Base-by-base conservation (phyloP, 1,140 invertebrate species). In the Teleopsis dalmanni region DNA sequence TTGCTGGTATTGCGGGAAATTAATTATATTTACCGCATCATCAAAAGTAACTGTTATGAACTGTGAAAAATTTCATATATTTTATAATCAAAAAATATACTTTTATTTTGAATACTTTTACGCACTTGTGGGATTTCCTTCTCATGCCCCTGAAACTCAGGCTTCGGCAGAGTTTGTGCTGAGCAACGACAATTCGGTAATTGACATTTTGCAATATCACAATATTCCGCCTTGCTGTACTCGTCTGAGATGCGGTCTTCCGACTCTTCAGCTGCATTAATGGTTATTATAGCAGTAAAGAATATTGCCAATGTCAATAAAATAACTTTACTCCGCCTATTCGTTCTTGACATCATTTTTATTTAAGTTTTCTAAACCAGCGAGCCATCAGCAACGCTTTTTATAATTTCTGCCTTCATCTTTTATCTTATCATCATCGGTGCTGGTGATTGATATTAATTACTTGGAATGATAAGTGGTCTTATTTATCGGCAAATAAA, bases 31-130 rank as follows among this genome's bases (percentile, higher is more conserved):
- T 4, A 87, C 76, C 1, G 76, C 82, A 68, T 84, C 82, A 52
- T 85, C 82, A 57, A 84, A 85, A 9, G 82, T 84, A 3, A 84
- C 65, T 9, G 82, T 65, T 13, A 85, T 79, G 26, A 83, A 73
- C 72, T 83, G 73, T 27, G 64, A 60, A 40, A 52, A 38, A 4
- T 6, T 21, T n/a, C n/a, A n/a, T n/a, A 46, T 18, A 7, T 16
- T 7, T 16, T 40, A 4, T 13, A 47, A 55, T 45, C 33, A 19
- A 48, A 57, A 33, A 16, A 29, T 10, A 29, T 52, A 11, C n/a
- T 31, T 33, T 47, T 41, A 22, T 3, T 2, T 25, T 38, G 3
- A 7, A 10, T 11, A 5, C n/a, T 37, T 21, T 27, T 14, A 19
- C 43, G 27, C 57, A 75, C 73, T 58, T 75, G 76, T 4, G 76